Percentiles rank a stretch among this genome's conserved stretches.
Evolutionary conservation across 1,140 invertebrate genomes (phyloP).

Genomic region (Drosophila fuyamai): DNA sequence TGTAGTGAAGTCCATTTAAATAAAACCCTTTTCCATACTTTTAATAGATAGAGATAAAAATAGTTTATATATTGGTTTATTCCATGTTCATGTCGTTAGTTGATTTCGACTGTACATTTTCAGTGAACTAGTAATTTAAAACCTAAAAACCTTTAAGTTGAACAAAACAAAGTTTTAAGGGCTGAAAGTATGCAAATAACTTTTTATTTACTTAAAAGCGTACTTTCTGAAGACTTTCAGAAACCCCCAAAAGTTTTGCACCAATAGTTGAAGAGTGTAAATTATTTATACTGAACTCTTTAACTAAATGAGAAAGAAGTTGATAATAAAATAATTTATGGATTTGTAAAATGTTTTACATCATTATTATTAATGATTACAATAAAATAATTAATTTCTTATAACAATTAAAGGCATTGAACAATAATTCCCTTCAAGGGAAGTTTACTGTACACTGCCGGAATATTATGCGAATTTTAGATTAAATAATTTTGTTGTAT

Average conservation of each 20-base stretch:
- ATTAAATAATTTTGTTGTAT: not conserved
- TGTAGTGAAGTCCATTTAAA: constrained; percentile 36
- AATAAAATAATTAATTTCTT: not conserved
- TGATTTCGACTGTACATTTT: not conserved
- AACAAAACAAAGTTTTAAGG: no score
- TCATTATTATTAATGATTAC: not conserved
- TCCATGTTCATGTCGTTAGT: not conserved
- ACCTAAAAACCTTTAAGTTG: no score
- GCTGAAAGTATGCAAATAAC: not conserved
- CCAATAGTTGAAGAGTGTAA: no score
- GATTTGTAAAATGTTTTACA: no score
- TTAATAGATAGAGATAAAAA: constrained; percentile 5
- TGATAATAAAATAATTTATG: no score
- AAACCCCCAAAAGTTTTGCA: no score
- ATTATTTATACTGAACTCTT: no score
- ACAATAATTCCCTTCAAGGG: not conserved
- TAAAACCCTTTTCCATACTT: constrained; percentile 20
- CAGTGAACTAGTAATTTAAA: not conserved
- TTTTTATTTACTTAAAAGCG: not conserved
- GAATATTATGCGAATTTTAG: not conserved
- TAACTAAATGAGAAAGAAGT: no score
- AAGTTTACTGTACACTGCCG: not conserved
- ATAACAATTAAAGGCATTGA: not conserved
- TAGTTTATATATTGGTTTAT: not conserved
- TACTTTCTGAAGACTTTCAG: no score